Base-by-base conservation (phyloP, 2,888 invertebrate genomes). In the Sarcophaga variegata region DNA sequence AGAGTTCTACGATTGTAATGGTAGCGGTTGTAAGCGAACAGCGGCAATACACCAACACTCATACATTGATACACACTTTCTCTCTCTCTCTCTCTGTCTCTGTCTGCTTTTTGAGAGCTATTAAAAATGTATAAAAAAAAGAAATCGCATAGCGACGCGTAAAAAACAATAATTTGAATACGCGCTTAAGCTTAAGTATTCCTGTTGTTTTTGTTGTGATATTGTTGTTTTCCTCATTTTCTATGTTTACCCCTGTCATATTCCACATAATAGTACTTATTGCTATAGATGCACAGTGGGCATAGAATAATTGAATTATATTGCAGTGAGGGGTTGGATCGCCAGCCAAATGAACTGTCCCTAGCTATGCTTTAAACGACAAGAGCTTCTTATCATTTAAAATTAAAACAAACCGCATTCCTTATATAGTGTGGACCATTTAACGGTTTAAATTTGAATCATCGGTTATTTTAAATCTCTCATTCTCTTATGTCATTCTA, bases 111-210 rank as follows among this genome's bases (percentile, higher is more conserved):
- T 70, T 64, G 74, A 74, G 69, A 81, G 78, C 67, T 74, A 76
- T 81, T 81, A 81, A 81, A 83, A 85, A 81, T 49, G 47, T 81
- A 62, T 84, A 59, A 75, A 49, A 84, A n/a, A 67, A 78, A 78
- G 72, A 77, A 74, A 77, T 74, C 47, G 81, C 72, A 77, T 67
- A 77, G 67, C 66, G 71, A 45, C 71, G 76, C 69, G 22, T 70
- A 82, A 37, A 64, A 64, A 81, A 76, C 17, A 45, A 14, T 11
- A 22, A 69, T 82, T 82, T 82, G 82, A 82, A 82, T 82, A 76
- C 82, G 45, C 67, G 22, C 72, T 14, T 60, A 64, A 70, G 66
- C 74, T 82, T 77, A 77, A 77, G 76, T 77, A 77, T 66, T 70
- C 66, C 71, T 64, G 54, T 77, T 14, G 54, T 60, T 49, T 0